Evolutionary conservation across 2,888 invertebrate genomes (phyloP).

Genomic region (Nephrotoma appendiculata): DNA sequence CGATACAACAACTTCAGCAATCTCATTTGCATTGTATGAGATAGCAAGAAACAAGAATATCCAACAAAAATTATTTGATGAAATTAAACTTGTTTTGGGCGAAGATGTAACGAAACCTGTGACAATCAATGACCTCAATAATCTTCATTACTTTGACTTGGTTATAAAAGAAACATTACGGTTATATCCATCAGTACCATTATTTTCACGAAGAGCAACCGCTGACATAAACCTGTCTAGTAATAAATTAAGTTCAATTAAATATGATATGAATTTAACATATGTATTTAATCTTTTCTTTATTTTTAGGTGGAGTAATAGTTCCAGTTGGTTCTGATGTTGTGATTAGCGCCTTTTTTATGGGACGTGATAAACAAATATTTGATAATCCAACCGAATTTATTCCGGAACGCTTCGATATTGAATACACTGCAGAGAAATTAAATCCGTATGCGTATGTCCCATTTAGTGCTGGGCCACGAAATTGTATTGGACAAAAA

Average conservation of each 20-base stretch:
- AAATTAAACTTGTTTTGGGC: slow-evolving; percentile 20
- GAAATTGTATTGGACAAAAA: slow-evolving; percentile 32
- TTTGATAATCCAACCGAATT: slow-evolving; percentile 25
- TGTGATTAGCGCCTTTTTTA: slow-evolving; percentile 23
- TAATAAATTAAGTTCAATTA: slow-evolving; percentile 16
- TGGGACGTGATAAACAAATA: slow-evolving; percentile 21
- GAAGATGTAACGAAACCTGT: slow-evolving; percentile 15
- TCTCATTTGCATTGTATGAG: slow-evolving; percentile 20
- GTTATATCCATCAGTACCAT: slow-evolving; percentile 48
- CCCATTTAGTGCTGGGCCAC: slow-evolving; percentile 31
- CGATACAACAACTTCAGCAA: slow-evolving; percentile 25
- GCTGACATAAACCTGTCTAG: slow-evolving; percentile 38
- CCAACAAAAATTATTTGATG: slow-evolving; percentile 21
- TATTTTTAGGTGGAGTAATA: slow-evolving; percentile 16
- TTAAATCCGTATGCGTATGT: slow-evolving; percentile 29
- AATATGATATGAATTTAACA: background rate
- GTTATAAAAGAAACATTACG: slow-evolving; percentile 51
- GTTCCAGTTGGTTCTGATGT: slow-evolving; percentile 25
- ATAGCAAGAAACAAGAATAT: slow-evolving; percentile 22
- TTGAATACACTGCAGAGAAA: slow-evolving; percentile 22
- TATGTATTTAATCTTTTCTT: background rate
- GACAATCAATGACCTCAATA: slow-evolving; percentile 16
- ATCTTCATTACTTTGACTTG: slow-evolving; percentile 36
- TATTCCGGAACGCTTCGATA: slow-evolving; percentile 30
- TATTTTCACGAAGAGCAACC: slow-evolving; percentile 39